Percentiles rank a stretch among this genome's conserved stretches.
Evolutionary conservation across 1,140 invertebrate species (phyloP).

Genomic region (Drosophila takahashii): DNA sequence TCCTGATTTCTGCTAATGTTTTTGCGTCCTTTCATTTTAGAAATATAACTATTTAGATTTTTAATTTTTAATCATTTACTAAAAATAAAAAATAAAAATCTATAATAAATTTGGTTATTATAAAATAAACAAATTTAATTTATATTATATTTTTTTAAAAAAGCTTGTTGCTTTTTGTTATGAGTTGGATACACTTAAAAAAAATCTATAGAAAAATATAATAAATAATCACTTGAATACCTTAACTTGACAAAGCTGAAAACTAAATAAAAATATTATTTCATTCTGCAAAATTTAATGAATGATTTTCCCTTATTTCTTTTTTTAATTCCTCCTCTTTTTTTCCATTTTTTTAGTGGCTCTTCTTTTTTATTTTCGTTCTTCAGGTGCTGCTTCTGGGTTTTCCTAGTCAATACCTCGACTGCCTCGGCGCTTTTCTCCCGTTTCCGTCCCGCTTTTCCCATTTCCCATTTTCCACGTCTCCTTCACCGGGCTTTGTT

Average conservation of each 20-base stretch:
- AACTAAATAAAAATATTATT: neutral
- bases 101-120: too few relatives aligned
- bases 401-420: slow-evolving; percentile 73
- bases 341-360: neutral
- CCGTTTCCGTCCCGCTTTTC: slow-evolving; percentile 8
- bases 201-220: neutral
- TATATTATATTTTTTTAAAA: too few relatives aligned
- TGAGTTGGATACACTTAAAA: neutral
- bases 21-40: neutral
- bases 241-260: neutral
- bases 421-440: slow-evolving; percentile 21
- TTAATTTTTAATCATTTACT: too few relatives aligned
- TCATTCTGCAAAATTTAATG: neutral
- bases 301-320: neutral
- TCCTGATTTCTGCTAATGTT: neutral
- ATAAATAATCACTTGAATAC: too few relatives aligned
- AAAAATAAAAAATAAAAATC: too few relatives aligned
- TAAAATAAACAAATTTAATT: too few relatives aligned
- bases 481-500: slow-evolving; percentile 48
- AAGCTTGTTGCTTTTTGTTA: too few relatives aligned
- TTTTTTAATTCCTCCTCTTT: neutral
- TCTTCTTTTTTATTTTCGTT: slow-evolving; percentile 2
- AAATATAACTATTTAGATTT: too few relatives aligned
- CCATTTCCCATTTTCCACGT: neutral
- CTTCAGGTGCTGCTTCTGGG: slow-evolving; percentile 30